Percentiles rank a stretch among this genome's conserved stretches.
phyloP scores from a whole-genome alignment of 2,888 invertebrate species.

The Vanessa cardui region DNA sequence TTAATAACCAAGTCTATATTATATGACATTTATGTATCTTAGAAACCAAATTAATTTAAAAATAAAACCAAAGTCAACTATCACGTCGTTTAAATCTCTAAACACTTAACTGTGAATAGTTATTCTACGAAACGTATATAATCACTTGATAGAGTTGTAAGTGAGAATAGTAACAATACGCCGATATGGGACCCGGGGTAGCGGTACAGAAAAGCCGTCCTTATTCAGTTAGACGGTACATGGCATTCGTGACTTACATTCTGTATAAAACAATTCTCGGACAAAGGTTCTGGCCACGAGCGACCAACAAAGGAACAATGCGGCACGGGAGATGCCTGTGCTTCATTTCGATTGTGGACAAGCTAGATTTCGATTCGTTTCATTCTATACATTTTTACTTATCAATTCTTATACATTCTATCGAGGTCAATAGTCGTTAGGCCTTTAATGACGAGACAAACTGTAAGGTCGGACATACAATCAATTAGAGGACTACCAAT shows the following conservation, averaged over 20 bases:
- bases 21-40: too few species aligned
- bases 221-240: constrained; percentile 77
- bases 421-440: constrained; percentile 17
- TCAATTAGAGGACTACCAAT: constrained; percentile 27
- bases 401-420: constrained; percentile 9
- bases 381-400: constrained; percentile 30
- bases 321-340: constrained; percentile 71
- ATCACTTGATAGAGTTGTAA: constrained; percentile 65
- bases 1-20: too few species aligned
- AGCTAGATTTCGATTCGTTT: constrained; percentile 48
- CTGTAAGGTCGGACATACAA: constrained; percentile 17
- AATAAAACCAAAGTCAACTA: too few species aligned
- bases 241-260: constrained; percentile 81
- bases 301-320: constrained; percentile 77
- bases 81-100: too few species aligned
- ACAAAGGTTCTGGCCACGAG: constrained; percentile 79
- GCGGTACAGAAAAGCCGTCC: constrained; percentile 59
- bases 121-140: constrained; percentile 4
- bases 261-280: constrained; percentile 80
- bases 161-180: constrained; percentile 51
- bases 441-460: constrained; percentile 13
- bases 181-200: constrained; percentile 55
- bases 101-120: neutral
- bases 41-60: too few species aligned
- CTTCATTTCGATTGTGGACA: constrained; percentile 76